A percentile compares a stretch with the other conserved stretches of the same genome.
These are phyloP conservation scores for Pachyramphus minor DNA, from an alignment of 2,113 vertebrate genomes.

Conservation along the genomic window DNA sequence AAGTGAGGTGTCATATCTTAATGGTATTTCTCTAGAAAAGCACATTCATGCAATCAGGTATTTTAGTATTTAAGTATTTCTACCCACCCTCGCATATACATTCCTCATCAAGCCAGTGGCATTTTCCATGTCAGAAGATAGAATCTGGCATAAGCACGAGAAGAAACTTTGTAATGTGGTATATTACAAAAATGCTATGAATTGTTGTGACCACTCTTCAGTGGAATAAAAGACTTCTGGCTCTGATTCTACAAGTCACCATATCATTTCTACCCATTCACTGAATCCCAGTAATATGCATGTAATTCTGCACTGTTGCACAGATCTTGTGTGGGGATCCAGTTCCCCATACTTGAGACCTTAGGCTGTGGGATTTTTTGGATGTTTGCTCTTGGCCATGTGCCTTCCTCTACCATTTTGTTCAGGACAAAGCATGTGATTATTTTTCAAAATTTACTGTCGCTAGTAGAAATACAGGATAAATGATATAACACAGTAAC, in stretches of 20 bases:
- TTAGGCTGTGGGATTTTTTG: background rate
- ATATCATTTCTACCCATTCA: background rate
- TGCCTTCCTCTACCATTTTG: background rate
- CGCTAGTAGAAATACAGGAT: background rate
- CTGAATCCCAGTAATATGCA: accelerated
- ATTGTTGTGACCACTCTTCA: background rate
- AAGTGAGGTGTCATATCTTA: background rate
- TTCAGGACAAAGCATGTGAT: background rate
- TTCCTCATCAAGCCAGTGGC: background rate
- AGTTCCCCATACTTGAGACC: background rate
- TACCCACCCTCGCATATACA: background rate
- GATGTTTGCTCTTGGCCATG: background rate
- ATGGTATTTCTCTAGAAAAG: background rate
- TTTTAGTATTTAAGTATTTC: background rate
- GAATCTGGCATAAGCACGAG: background rate
- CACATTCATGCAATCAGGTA: background rate
- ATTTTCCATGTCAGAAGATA: background rate
- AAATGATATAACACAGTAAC: background rate
- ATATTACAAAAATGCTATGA: background rate
- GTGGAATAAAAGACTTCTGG: background rate
- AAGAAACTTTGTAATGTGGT: background rate
- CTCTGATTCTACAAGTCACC: background rate
- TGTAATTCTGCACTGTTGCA: background rate
- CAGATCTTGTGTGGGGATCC: background rate
- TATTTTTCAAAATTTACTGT: background rate